These are phyloP conservation scores for Neodiprion pinetum DNA, from an alignment of 1,140 invertebrate genomes.

Conservation along the genomic window DNA sequence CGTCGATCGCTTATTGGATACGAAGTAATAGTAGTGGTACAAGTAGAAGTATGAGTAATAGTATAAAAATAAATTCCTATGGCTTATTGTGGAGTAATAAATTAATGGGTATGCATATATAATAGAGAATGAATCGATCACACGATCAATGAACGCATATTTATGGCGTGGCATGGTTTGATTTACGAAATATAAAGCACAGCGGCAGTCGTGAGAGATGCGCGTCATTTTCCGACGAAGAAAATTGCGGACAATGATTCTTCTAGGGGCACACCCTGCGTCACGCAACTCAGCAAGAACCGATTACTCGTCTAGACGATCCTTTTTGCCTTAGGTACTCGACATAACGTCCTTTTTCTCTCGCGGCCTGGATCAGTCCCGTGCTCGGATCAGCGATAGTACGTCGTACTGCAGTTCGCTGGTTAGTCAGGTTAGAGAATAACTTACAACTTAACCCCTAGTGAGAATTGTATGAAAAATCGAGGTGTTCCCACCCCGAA, in stretches of 20 bases:
- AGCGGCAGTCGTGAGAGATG: too few relatives aligned
- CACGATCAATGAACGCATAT: background rate
- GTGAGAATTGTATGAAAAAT: background rate
- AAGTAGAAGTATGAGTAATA: conserved; percentile 34
- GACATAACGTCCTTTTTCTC: background rate
- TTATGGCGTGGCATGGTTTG: conserved; percentile 2
- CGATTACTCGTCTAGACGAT: too few relatives aligned
- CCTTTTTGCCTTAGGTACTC: too few relatives aligned
- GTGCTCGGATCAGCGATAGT: background rate
- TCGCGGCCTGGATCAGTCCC: background rate
- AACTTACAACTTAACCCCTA: conserved; percentile 4
- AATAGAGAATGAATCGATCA: background rate
- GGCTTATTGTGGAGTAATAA: conserved; percentile 16
- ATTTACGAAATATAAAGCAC: background rate
- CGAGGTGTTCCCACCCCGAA: background rate
- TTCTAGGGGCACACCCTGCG: too few relatives aligned
- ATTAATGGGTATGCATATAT: background rate
- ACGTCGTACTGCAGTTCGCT: background rate
- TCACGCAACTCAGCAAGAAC: too few relatives aligned
- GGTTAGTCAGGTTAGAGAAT: conserved; percentile 3
- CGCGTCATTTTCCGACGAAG: too few relatives aligned
- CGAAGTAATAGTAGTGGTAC: conserved; percentile 22
- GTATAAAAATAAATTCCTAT: conserved; percentile 42
- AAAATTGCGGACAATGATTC: too few relatives aligned
- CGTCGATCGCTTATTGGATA: conserved; percentile 39